Conservation (phyloP, 2,113 vertebrate species). For the Lepus timidus region DNA sequence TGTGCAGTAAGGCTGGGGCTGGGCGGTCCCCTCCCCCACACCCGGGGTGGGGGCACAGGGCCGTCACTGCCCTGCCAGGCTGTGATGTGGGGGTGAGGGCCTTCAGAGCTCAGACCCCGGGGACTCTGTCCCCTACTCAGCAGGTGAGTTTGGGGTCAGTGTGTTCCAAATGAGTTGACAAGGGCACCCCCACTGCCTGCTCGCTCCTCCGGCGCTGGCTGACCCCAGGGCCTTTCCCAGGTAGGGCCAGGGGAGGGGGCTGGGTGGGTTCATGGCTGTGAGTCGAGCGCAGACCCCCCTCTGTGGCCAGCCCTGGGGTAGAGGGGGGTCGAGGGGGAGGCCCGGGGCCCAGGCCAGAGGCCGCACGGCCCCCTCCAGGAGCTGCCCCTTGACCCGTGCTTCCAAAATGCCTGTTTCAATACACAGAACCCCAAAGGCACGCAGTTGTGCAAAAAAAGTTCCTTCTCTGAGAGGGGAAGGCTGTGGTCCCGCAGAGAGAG, state of each 20-base stretch:
- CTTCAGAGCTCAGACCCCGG: background rate
- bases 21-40: background rate
- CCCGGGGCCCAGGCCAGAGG: background rate
- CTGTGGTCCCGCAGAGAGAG: background rate
- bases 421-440: conserved; percentile 71
- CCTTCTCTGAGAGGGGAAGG: background rate
- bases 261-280: too few relatives aligned
- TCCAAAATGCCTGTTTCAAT: conserved; percentile 17
- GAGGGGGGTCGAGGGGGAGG: background rate
- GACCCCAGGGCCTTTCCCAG: background rate
- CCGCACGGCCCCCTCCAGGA: background rate
- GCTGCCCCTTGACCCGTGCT: background rate
- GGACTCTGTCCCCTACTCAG: background rate
- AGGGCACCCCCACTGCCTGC: fast-evolving
- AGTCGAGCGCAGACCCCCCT: background rate
- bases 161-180: background rate
- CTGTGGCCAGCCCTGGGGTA: background rate
- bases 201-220: fast-evolving
- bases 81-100: background rate
- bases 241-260: background rate
- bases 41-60: background rate
- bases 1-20: conserved; percentile 80
- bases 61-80: background rate
- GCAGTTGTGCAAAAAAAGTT: conserved; percentile 42
- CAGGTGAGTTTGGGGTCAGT: background rate